These are phyloP conservation scores for Dryobota labecula DNA, from an alignment of 2,888 invertebrate genomes.

Conservation along the genomic window DNA sequence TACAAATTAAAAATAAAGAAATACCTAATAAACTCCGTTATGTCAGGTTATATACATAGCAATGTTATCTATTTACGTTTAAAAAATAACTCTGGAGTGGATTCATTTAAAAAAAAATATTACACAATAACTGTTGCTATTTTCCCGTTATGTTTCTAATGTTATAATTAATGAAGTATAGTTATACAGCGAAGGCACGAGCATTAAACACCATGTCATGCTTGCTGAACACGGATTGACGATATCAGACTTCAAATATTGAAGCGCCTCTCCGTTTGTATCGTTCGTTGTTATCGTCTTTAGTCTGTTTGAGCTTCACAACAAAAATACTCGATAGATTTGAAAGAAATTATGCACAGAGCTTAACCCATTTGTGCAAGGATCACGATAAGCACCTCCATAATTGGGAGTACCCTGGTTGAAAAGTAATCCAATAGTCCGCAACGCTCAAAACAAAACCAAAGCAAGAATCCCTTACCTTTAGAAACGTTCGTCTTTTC, in stretches of 20 bases:
- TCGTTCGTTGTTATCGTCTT: too few relatives aligned
- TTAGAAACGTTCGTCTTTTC: background rate
- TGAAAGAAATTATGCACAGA: background rate
- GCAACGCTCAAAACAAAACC: background rate
- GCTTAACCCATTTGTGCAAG: too few relatives aligned
- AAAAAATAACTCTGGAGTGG: too few relatives aligned
- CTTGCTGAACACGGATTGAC: background rate
- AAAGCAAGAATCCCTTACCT: background rate
- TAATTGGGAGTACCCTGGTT: background rate
- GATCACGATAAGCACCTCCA: background rate
- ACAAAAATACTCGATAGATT: background rate
- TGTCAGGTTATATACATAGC: too few relatives aligned
- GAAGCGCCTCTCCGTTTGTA: background rate
- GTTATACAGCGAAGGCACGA: background rate
- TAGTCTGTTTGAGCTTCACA: background rate
- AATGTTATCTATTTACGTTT: too few relatives aligned
- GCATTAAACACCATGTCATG: background rate
- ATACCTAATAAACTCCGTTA: too few relatives aligned
- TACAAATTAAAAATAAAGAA: too few relatives aligned
- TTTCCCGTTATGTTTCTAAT: too few relatives aligned
- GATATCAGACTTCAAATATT: background rate
- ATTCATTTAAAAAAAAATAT: too few relatives aligned
- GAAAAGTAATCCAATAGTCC: background rate
- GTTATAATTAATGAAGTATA: too few relatives aligned
- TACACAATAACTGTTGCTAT: too few relatives aligned